Evolutionary conservation across 2,113 vertebrate species (phyloP), one percentile per base, ranked within the genome.

Genomic region (Sarotherodon lohbergeri): DNA sequence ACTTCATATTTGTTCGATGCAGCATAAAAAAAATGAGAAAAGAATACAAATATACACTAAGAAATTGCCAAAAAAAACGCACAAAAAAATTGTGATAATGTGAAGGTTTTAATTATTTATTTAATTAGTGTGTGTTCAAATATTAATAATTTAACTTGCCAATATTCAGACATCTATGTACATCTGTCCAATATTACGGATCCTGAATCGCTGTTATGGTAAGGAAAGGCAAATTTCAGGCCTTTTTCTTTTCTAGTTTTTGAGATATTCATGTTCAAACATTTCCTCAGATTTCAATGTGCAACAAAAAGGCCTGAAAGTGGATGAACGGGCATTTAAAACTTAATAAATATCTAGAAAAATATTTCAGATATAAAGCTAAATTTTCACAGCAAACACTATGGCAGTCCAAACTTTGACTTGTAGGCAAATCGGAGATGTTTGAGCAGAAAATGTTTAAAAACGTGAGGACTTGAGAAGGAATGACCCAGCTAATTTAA

Each of bases 1-100:
- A 19, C 19, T 19, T 4, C 2, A 0, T 0, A 1, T 34, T 11
- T 61, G 34, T 19, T 19, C 57, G 11, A 63, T 36, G 3, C 32
- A 63, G 32, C 32, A 63, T 36, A 2, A 36, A 19, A 29, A 61
- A 63, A 63, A n/a, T 1, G 9, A 63, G 3, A 63, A 36, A 63
- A 63, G 1, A 63, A 63, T n/a, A 63, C 9, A 63, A 63, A 63
- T 63, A n/a, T 34, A 63, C 59, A 34, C 9, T 27, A 27, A 27
- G 27, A 27, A 27, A 27, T 27, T 27, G 27, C 27, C 27, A 27
- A 27, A 27, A 27, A 27, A 27, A 27, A 0, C 27, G 27, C 27
- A 27, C 9, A 34, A 1, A 4, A 3, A 9, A 39, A 9, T 6
- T 36, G 9, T 4, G 4, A 2, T 9, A 66, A 63, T 66, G 17